These are phyloP conservation scores for Protosalanx chinensis DNA, from an alignment of 2,797 vertebrate species.

Conservation along the genomic window DNA sequence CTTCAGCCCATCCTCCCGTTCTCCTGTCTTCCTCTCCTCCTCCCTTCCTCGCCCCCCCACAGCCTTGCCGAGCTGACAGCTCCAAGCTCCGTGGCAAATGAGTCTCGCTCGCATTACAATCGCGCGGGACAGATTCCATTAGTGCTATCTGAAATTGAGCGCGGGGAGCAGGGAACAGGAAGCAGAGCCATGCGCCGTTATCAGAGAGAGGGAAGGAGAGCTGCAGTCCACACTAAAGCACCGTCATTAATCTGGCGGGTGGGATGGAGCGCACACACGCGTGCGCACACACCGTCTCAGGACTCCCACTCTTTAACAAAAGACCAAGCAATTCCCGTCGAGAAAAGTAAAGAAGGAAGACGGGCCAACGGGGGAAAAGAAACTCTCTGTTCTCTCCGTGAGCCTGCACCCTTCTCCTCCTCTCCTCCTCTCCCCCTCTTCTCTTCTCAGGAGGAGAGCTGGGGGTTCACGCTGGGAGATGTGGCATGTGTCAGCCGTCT, in stretches of 20 bases:
- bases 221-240: conserved; percentile 6
- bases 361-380: conserved; percentile 46
- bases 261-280: conserved; percentile 44
- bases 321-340: conserved; percentile 32
- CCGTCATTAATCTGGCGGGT: conserved; percentile 70
- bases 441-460: too few relatives aligned
- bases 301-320: conserved; percentile 24
- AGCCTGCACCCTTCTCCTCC: too few relatives aligned
- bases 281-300: conserved; percentile 7
- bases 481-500: conserved; percentile 50
- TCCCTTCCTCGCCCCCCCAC: conserved; percentile 53
- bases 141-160: conserved; percentile 98
- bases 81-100: conserved; percentile 99
- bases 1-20: conserved; percentile 40
- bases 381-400: conserved; percentile 17
- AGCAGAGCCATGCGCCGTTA: conserved; percentile 76
- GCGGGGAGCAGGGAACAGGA: conserved; percentile 80
- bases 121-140: conserved; percentile 99
- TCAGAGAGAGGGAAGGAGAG: conserved; percentile 70
- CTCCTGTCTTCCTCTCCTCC: conserved; percentile 53
- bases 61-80: conserved; percentile 85
- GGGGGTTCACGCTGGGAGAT: conserved; percentile 39
- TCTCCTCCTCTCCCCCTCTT: too few relatives aligned
- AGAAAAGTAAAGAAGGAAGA: conserved; percentile 41
- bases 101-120: conserved; percentile 98